These are phyloP conservation scores for Sepioteuthis lessoniana DNA, from an alignment of 2,888 invertebrate genomes.

Conservation along the genomic window DNA sequence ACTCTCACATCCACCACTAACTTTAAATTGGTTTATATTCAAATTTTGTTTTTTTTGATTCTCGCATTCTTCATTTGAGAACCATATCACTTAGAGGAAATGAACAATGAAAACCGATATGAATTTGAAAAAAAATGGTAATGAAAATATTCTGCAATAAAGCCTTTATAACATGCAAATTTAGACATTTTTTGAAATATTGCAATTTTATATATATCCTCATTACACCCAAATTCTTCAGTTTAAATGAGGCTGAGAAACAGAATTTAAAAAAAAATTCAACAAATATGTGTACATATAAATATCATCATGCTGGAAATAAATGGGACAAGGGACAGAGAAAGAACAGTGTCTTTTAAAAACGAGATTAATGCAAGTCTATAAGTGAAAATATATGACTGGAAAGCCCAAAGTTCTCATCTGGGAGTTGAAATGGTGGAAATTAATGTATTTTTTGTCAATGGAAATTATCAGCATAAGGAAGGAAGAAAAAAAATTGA, in stretches of 20 bases:
- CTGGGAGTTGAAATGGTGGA: not conserved
- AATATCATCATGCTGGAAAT: not conserved
- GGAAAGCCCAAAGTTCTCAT: not conserved
- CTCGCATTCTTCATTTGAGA: not conserved
- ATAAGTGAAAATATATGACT: not conserved
- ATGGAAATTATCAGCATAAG: not conserved
- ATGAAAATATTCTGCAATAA: not conserved
- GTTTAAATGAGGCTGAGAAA: not conserved
- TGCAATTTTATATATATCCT: not conserved
- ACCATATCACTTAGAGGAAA: not conserved
- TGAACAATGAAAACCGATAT: not conserved
- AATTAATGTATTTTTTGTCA: not conserved
- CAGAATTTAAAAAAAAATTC: not conserved
- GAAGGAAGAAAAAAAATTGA: not conserved
- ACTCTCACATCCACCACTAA: not conserved
- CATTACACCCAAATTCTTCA: not conserved
- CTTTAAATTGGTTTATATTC: not conserved
- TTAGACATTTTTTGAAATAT: not conserved
- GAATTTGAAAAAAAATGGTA: not conserved
- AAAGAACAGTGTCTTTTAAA: not conserved
- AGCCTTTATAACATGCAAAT: not conserved
- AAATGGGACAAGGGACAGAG: not conserved
- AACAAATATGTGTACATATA: slow-evolving; percentile 17
- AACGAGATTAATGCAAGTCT: not conserved
- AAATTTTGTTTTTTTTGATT: not conserved